Percentiles rank a stretch among this genome's conserved stretches.
Evolutionary conservation across 2,113 vertebrate genomes (phyloP).

Genomic region (Urocynchramus pylzowi): DNA sequence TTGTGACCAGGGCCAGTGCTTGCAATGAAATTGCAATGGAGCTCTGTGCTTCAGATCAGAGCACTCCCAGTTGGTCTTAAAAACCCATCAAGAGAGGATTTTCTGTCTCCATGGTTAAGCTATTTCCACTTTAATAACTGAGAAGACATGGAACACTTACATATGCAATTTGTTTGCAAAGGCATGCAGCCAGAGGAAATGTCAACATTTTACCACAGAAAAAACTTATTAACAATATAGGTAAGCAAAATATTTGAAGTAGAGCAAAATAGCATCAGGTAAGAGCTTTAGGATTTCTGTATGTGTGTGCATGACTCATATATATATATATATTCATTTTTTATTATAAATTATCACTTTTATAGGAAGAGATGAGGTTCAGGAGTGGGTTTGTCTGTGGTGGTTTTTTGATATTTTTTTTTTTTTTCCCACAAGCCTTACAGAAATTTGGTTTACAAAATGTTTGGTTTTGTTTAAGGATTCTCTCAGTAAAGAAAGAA

Average conservation of each 20-base stretch:
- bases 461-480: background rate
- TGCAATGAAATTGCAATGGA: background rate
- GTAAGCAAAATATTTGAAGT: background rate
- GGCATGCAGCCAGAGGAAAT: background rate
- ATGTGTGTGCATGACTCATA: background rate
- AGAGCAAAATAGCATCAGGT: background rate
- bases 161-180: background rate
- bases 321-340: background rate
- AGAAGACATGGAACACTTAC: background rate
- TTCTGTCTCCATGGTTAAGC: background rate
- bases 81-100: background rate
- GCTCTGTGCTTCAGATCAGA: background rate
- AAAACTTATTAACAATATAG: background rate
- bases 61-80: background rate
- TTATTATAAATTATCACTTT: background rate
- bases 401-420: too few relatives aligned
- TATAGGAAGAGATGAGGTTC: background rate
- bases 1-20: background rate
- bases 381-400: background rate
- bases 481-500: background rate
- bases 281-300: background rate
- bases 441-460: background rate
- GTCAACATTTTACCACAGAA: background rate
- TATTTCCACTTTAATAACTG: background rate
- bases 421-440: background rate